Evolutionary conservation across 2,888 invertebrate species (phyloP), one percentile per base, ranked within the genome.

Genomic region (Nematopogon swammerdamellus): DNA sequence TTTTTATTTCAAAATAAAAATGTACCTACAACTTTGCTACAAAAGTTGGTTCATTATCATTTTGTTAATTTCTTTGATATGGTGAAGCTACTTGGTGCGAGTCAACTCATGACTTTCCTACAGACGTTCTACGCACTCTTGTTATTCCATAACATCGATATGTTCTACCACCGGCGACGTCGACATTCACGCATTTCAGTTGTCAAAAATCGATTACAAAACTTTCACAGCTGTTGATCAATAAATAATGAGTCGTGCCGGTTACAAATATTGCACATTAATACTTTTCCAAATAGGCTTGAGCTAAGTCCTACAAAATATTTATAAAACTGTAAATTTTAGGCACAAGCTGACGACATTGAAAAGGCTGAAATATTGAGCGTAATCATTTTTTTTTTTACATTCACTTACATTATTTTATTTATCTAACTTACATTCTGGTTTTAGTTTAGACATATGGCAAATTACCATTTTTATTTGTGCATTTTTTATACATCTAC

Each of bases 281-380:
- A 25, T 36, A 36, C 36, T 36, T 25, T 8, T 25, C 25, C 25
- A 36, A 14, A 36, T 6, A 8, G 36, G 11, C 36, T 36, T 6
- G 36, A 36, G 36, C 36, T 25, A 36, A 8, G 4, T 36, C 3
- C 6, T 45, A 5, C 45, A 45, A n/a, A 45, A 19, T 20, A 19
- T 18, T 45, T 19, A 45, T 11, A 19, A 19, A 45, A 5, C 10
- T 45, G 18, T 44, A 19, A 45, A 19, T 10, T 5, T 44, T 17
- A 45, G 45, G 45, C 45, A 45, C 45, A 45, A 45, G 45, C 45
- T 36, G 8, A 8, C n/a, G 14, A 36, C 36, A 36, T 36, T 36
- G 8, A 36, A 14, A 14, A 14, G 11, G 14, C 14, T 36, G 36
- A 36, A 25, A n/a, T 25, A 25, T 25, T 25, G 25, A 25, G 25